Base-by-base conservation (phyloP, 2,113 vertebrate species). In the Gnathonemus echidnorhynchus region DNA sequence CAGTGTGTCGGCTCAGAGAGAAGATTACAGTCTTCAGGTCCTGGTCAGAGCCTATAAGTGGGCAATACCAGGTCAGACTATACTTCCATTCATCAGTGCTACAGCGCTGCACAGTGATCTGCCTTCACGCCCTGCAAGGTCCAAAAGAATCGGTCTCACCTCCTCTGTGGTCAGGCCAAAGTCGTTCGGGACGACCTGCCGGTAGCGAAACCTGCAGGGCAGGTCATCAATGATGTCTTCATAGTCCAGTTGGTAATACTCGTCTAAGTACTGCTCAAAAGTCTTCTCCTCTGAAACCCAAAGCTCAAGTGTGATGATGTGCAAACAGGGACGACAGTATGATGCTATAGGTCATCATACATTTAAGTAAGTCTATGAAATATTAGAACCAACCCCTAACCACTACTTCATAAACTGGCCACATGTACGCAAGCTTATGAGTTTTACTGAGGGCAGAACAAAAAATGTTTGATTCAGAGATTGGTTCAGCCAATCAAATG, bases 171-270 rank as follows among this genome's bases (percentile, higher is more conserved):
- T 94, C 86, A 98, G 96, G 83, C 98, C 97, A 0, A 98, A 98
- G 95, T 97, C 96, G 0, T 98, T 98, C 91, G 97, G 89, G 39
- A 98, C 86, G 1, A 98, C 98, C 0, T 93, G 92, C 77, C 97
- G 95, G 95, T 98, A 98, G 90, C 97, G 97, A 92, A 98, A 98
- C 88, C 97, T 95, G 89, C 98, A 98, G 0, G 97, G 97, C 31
- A 98, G 92, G 93, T 98, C 97, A 0, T 97, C 97, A 0, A 98
- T 95, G 89, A 98, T 93, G 93, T 98, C 97, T 93, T 98, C 97
- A 0, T 97, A 98, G 94, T 98, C 97, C 92, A 98, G 92, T 52
- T 91, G 95, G 90, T 98, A 98, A 91, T 97, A 98, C 83, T 98
- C 97, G 0, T 98, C 97, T 91, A 98, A 88, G 92, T 98, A 98